These are phyloP conservation scores for Lates calcarifer DNA, from an alignment of 2,113 vertebrate genomes.

Conservation along the genomic window DNA sequence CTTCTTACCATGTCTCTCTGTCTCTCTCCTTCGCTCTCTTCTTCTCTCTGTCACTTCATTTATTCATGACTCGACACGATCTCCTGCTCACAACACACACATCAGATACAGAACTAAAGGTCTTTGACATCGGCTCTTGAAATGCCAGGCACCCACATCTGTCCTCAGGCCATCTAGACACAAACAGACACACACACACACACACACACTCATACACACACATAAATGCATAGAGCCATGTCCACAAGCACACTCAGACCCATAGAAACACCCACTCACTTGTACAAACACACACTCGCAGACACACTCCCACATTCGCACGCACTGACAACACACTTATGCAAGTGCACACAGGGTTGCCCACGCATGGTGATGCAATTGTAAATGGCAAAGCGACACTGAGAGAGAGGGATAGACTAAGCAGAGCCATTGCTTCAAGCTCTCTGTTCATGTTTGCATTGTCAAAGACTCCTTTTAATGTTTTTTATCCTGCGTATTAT, in stretches of 20 bases:
- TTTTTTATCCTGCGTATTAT: background rate
- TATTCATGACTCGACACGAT: conserved; percentile 56
- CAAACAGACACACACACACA: conserved; percentile 19
- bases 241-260: conserved; percentile 19
- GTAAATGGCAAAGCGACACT: conserved; percentile 66
- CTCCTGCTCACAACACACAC: conserved; percentile 29
- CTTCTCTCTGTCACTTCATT: conserved; percentile 48
- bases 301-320: conserved; percentile 39
- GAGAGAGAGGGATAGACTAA: conserved; percentile 41
- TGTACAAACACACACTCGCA: conserved; percentile 10
- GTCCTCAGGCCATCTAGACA: conserved; percentile 49
- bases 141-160: conserved; percentile 70
- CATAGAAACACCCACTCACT: conserved; percentile 40
- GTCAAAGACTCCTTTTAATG: background rate
- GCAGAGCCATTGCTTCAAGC: conserved; percentile 5
- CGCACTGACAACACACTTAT: conserved; percentile 44
- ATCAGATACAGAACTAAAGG: conserved; percentile 52
- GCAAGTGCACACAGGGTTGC: conserved; percentile 43
- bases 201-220: conserved; percentile 1
- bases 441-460: conserved; percentile 1
- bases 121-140: conserved; percentile 62
- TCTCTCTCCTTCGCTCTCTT: conserved; percentile 20
- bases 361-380: conserved; percentile 57
- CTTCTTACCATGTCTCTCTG: conserved; percentile 16
- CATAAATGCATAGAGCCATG: conserved; percentile 1